phyloP scores from a whole-genome alignment of 2,888 invertebrate genomes.

The Carcina quercana region DNA sequence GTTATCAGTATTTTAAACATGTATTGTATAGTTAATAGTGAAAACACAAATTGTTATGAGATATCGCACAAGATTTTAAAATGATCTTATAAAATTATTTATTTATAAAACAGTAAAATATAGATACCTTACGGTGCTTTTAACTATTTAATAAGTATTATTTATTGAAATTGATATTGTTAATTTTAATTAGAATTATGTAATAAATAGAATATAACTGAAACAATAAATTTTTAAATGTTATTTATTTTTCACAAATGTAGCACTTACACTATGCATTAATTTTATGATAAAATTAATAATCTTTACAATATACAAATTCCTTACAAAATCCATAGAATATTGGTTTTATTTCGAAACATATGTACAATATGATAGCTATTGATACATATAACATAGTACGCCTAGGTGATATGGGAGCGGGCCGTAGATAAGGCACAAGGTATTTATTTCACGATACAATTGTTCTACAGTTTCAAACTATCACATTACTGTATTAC shows the following conservation, averaged over 20 bases:
- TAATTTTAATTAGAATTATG: conserved; percentile 8
- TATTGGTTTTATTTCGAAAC: conserved; percentile 71
- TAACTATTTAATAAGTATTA: conserved; percentile 6
- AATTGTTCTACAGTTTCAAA: too few relatives aligned
- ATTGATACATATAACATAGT: conserved; percentile 62
- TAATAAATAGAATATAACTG: too few relatives aligned
- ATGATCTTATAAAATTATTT: too few relatives aligned
- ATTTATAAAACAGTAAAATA: too few relatives aligned
- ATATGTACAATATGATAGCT: conserved; percentile 70
- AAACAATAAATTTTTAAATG: conserved; percentile 57
- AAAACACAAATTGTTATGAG: conserved; percentile 2
- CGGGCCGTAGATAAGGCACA: conserved; percentile 70
- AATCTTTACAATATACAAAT: conserved; percentile 76
- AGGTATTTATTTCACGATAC: conserved; percentile 47
- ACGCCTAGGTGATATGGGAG: conserved; percentile 67
- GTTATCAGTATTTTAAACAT: conserved; percentile 12
- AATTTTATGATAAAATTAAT: conserved; percentile 72
- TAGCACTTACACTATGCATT: conserved; percentile 72
- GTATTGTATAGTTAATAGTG: too few relatives aligned
- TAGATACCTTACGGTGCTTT: too few relatives aligned
- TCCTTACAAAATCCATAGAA: conserved; percentile 73
- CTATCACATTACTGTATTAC: too few relatives aligned
- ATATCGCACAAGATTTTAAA: too few relatives aligned
- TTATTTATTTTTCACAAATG: conserved; percentile 73
- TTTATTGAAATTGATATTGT: conserved; percentile 9